Base-by-base conservation (phyloP, 2,888 invertebrate species). In the Drosophila kambysellisi region DNA sequence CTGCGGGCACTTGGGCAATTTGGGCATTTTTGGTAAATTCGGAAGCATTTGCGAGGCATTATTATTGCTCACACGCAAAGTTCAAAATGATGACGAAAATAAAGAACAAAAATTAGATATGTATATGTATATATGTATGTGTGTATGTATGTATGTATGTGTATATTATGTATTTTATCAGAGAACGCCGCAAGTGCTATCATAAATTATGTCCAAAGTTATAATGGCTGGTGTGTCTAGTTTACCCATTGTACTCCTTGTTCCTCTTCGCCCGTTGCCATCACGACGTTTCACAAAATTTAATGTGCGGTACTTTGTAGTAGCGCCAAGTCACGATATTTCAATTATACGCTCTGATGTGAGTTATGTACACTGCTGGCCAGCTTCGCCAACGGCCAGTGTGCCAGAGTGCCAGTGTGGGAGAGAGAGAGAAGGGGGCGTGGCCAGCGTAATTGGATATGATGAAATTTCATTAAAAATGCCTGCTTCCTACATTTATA, bases 161-260 rank as follows among this genome's bases (percentile, higher is more conserved):
- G 46, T 53, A 6, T 25, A 15, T 7, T 30, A 33, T 8, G 15
- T 20, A 56, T 53, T 60, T 43, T 61, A 58, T 46, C 48, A 53
- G 61, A 65, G 77, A 77, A 67, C 72, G 72, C 77, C 77, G 79
- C 84, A 84, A 86, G 81, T 84, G 84, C 72, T 70, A 74, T 79
- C 87, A 87, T 88, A 87, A 87, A 87, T 87, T 86, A 86, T 78
- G 84, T 82, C 75, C 60, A 87, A 86, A 86, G 82, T 86, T 88
- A 76, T 88, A 88, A 88, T 88, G 87, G 84, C 66, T 70, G 39
- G 71, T 67, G 69, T 64, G 76, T 83, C 83, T 82, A 88, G 80
- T 86, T 87, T 79, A 70, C 61, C 59, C 76, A 76, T 81, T 81
- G 74, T 80, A 58, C 46, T 35, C 0, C 37, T n/a, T 54, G 11